phyloP scores from a whole-genome alignment of 2,113 vertebrate genomes.

The Notiomystis cincta region DNA sequence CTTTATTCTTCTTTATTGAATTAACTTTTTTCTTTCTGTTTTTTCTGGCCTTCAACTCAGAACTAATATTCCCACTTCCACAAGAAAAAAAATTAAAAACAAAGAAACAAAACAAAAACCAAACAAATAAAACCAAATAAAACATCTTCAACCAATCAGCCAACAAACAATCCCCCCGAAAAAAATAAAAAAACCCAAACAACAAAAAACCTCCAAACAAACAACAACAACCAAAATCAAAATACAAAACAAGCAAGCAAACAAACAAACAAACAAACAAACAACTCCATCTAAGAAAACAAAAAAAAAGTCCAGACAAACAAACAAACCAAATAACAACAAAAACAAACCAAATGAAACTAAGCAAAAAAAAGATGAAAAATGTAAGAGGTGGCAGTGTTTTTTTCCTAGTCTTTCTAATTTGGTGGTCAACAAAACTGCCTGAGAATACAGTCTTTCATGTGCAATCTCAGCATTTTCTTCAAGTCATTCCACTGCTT shows the following conservation, averaged over 20 bases:
- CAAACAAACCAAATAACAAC: fast-evolving
- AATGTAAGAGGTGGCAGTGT: neutral
- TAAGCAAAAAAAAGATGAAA: fast-evolving
- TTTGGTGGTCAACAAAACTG: neutral
- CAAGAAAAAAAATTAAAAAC: neutral
- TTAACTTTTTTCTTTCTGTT: neutral
- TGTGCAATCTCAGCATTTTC: neutral
- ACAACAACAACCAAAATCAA: too few relatives aligned
- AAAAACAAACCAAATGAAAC: too few relatives aligned
- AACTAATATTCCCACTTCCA: neutral
- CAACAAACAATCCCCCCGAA: fast-evolving
- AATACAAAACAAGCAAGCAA: neutral
- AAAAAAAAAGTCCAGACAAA: neutral
- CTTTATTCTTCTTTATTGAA: neutral
- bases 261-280: neutral
- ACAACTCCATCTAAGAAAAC: too few relatives aligned
- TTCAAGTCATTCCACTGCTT: neutral
- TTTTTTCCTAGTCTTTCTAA: neutral
- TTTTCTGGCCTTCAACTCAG: neutral
- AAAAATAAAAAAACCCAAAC: neutral
- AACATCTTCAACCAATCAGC: neutral
- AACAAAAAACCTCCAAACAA: neutral
- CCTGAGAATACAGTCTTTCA: neutral
- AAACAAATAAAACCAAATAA: neutral
- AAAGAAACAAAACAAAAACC: neutral